Percentiles rank a stretch among this genome's conserved stretches.
These are phyloP conservation scores for Megaustenia siamemsis DNA, from an alignment of 2,888 invertebrate species.

Conservation along the genomic window DNA sequence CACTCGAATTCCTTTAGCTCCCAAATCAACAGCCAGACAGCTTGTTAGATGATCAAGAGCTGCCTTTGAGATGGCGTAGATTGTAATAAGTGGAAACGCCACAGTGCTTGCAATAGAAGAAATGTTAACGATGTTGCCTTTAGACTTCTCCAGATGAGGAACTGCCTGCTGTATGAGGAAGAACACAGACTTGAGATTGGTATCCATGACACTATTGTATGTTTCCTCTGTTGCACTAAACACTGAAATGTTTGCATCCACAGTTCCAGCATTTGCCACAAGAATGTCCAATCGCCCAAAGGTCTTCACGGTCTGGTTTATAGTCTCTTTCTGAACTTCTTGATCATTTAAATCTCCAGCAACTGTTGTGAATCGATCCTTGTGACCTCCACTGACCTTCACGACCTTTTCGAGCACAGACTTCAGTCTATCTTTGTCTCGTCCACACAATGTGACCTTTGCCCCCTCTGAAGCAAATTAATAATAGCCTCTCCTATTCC, in stretches of 20 bases:
- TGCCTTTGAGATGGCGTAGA: conserved; percentile 26
- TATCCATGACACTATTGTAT: conserved; percentile 43
- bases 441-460: conserved; percentile 40
- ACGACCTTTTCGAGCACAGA: background rate
- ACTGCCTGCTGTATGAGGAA: conserved; percentile 48
- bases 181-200: conserved; percentile 43
- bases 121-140: conserved; percentile 44
- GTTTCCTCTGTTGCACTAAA: background rate
- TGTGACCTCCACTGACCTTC: conserved; percentile 8
- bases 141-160: conserved; percentile 36
- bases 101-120: conserved; percentile 24
- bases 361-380: background rate
- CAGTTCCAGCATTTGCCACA: conserved; percentile 36
- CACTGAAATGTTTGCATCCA: background rate
- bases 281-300: conserved; percentile 44
- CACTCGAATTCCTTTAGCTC: conserved; percentile 27
- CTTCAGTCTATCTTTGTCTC: conserved; percentile 18
- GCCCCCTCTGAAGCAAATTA: conserved; percentile 49
- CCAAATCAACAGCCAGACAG: conserved; percentile 27
- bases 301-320: conserved; percentile 12
- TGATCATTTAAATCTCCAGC: conserved; percentile 16
- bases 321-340: background rate
- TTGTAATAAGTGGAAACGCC: background rate
- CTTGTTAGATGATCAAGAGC: conserved; percentile 33
- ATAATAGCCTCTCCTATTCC: conserved; percentile 14